These are phyloP conservation scores for Antheraea mylitta DNA, from an alignment of 1,140 invertebrate species.

Conservation along the genomic window DNA sequence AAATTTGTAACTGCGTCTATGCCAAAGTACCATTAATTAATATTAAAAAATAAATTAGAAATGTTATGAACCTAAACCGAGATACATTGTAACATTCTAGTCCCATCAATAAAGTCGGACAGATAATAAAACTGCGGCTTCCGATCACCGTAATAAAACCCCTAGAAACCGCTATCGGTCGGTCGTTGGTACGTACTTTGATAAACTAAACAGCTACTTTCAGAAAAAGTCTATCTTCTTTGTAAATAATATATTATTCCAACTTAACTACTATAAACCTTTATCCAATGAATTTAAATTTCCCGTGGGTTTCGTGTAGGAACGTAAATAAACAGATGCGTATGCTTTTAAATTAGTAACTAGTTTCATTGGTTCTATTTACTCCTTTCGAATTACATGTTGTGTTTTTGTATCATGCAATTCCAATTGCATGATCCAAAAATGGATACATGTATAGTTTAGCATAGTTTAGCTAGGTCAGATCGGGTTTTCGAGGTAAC, in stretches of 20 bases:
- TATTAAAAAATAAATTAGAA: too few relatives aligned
- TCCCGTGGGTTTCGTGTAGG: conserved; percentile 34
- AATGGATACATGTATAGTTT: too few relatives aligned
- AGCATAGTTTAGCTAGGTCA: too few relatives aligned
- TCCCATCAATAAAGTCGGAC: neutral
- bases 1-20: too few relatives aligned
- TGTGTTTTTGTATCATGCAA: too few relatives aligned
- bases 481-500: too few relatives aligned
- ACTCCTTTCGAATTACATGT: too few relatives aligned
- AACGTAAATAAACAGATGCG: neutral
- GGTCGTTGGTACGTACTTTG: neutral
- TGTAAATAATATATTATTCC: conserved; percentile 37
- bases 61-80: too few relatives aligned
- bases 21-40: too few relatives aligned
- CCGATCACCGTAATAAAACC: neutral
- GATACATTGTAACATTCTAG: neutral
- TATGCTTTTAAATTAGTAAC: neutral
- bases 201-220: conserved; percentile 5
- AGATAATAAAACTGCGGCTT: neutral
- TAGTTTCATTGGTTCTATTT: neutral
- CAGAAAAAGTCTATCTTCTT: neutral
- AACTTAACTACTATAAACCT: conserved; percentile 31
- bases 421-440: too few relatives aligned
- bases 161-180: neutral
- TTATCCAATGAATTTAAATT: conserved; percentile 49